These are phyloP conservation scores for Rapana venosa DNA, from an alignment of 2,888 invertebrate species.

Conservation along the genomic window DNA sequence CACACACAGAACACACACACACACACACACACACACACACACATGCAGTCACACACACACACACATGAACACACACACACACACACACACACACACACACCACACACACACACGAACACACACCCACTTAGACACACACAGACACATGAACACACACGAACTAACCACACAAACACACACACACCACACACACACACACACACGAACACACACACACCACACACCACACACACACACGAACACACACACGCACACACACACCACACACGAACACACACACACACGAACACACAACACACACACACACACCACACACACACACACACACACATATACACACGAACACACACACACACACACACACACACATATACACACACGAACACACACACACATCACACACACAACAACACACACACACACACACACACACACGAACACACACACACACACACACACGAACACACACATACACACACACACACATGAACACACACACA, in stretches of 20 bases:
- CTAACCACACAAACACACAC: background rate
- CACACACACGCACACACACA: background rate
- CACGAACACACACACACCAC: background rate
- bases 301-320: background rate
- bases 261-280: slow-evolving; percentile 10
- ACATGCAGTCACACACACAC: background rate
- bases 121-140: background rate
- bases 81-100: background rate
- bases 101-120: slow-evolving; percentile 3
- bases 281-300: background rate
- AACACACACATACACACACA: background rate
- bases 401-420: too few species aligned
- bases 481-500: background rate
- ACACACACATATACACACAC: background rate
- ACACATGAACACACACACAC: background rate
- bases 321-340: background rate
- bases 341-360: slow-evolving; percentile 5
- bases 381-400: background rate
- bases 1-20: too few species aligned
- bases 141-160: background rate
- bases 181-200: background rate
- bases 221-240: background rate
- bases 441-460: background rate
- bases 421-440: background rate
- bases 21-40: too few species aligned